Base-by-base conservation (phyloP, 2,797 vertebrate species). In the Spondyliosoma cantharus region DNA sequence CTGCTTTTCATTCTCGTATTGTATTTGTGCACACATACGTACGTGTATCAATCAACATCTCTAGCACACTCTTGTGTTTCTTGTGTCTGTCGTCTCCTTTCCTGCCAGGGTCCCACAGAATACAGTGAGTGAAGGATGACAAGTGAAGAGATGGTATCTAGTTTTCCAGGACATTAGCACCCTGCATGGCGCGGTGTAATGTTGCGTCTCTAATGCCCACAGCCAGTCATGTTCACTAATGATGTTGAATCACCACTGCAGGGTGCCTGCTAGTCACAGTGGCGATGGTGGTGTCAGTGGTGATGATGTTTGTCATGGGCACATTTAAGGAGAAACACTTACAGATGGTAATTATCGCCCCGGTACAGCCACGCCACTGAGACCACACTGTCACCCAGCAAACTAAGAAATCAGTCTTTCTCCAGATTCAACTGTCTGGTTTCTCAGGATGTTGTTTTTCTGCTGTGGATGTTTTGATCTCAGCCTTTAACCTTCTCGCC, bases 201-300 rank as follows among this genome's bases (percentile, higher is more conserved):
- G 94, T 95, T 86, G 92, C 94, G 82, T 95, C 86, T 91, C 94
- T 95, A 95, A 95, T 94, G 94, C 93, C 91, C 85, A 85, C 87
- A 93, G 92, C 91, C 94, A 93, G 94, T 93, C 93, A 92, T 92
- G 94, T 95, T 94, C 91, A 87, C 91, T 95, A 95, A 95, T 90
- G 93, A 95, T 93, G 90, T 93, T 92, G 93, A 95, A 95, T 94
- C 92, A 92, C 91, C 81, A 81, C 93, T 80, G 66, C 80, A 68
- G 91, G 90, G 90, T 78, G 88, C 81, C 79, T 76, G 75, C 89
- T 84, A 68, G 85, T 89, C 87, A 90, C 87, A 83, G 83, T 81
- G 82, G 86, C 86, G 90, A 93, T 86, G 91, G 81, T 60, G 82
- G 87, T 86, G 88, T 91, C 78, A 67, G 80, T 78, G 70, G 78